A percentile compares a stretch with the other conserved stretches of the same genome.
phyloP scores from a whole-genome alignment of 2,888 invertebrate genomes.

The Lissocephala sabroskyi region DNA sequence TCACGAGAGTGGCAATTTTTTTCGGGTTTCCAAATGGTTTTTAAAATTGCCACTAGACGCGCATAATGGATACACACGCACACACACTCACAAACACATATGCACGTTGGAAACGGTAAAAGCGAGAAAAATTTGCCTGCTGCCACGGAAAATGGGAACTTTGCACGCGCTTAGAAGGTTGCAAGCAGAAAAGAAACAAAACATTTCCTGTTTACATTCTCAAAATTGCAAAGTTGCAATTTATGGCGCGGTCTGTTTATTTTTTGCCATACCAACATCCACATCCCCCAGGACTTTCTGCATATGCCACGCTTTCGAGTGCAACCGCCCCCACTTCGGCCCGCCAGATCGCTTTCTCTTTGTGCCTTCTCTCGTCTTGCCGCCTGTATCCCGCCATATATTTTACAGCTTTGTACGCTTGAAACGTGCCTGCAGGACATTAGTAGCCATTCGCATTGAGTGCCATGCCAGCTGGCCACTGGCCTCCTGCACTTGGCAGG shows the following conservation, averaged over 20 bases:
- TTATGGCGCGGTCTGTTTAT: conserved; percentile 46
- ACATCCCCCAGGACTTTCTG: not conserved
- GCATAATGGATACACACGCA: no score
- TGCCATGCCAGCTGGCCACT: conserved; percentile 2
- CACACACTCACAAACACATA: no score
- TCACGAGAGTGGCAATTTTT: not conserved
- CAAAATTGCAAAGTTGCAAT: conserved; percentile 50
- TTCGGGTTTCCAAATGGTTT: no score
- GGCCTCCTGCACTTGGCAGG: conserved; percentile 2
- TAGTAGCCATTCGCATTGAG: conserved; percentile 37
- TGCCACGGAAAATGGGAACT: no score
- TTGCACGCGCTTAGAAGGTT: no score
- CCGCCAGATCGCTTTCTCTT: not conserved
- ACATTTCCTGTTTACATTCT: conserved; percentile 60
- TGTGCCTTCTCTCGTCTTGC: not conserved
- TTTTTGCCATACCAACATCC: conserved; percentile 13
- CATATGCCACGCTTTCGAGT: no score
- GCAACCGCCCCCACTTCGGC: no score
- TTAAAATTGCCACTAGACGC: no score
- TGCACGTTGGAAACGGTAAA: no score
- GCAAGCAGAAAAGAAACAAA: conserved; percentile 27
- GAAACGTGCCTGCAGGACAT: conserved; percentile 56
- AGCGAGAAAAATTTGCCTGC: no score
- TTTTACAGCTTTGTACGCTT: conserved; percentile 45
- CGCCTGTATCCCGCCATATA: conserved; percentile 20